Conservation (phyloP, 2,888 invertebrate genomes). For the Ornithoptera priamus region DNA sequence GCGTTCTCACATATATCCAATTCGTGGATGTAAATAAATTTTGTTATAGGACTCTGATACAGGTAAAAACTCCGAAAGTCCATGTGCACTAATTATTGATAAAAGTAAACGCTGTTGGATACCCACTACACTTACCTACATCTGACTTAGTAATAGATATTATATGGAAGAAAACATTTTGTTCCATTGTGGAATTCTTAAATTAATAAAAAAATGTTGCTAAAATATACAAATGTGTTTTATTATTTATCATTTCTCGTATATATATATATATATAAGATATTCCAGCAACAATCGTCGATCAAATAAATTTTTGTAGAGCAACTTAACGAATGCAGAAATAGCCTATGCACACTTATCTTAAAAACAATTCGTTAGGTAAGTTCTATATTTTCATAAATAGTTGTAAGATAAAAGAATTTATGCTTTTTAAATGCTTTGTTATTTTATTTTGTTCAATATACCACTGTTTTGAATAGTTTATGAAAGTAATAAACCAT, state of each 20-base stretch:
- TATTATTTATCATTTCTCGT: slow-evolving; percentile 48
- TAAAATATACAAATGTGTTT: slow-evolving; percentile 61
- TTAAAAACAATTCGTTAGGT: background rate
- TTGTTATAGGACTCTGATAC: slow-evolving; percentile 48
- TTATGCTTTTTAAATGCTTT: background rate
- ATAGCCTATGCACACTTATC: too few species aligned
- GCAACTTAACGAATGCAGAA: background rate
- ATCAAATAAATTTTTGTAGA: background rate
- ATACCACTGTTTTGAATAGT: background rate
- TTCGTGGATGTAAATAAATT: slow-evolving; percentile 32
- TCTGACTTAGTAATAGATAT: slow-evolving; percentile 71
- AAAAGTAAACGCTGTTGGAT: slow-evolving; percentile 47
- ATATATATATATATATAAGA: background rate
- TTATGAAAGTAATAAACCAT: background rate
- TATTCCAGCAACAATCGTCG: background rate
- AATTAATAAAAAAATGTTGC: slow-evolving; percentile 81
- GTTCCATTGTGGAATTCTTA: slow-evolving; percentile 80
- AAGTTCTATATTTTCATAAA: background rate
- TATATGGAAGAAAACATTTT: slow-evolving; percentile 69
- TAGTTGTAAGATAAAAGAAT: background rate
- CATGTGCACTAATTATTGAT: slow-evolving; percentile 58
- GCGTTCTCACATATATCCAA: slow-evolving; percentile 28
- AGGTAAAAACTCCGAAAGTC: slow-evolving; percentile 59
- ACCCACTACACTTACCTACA: slow-evolving; percentile 62
- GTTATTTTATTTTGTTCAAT: background rate